Evolutionary conservation across 2,113 vertebrate genomes (phyloP), one percentile per base, ranked within the genome.

Genomic region (Pagrus major): DNA sequence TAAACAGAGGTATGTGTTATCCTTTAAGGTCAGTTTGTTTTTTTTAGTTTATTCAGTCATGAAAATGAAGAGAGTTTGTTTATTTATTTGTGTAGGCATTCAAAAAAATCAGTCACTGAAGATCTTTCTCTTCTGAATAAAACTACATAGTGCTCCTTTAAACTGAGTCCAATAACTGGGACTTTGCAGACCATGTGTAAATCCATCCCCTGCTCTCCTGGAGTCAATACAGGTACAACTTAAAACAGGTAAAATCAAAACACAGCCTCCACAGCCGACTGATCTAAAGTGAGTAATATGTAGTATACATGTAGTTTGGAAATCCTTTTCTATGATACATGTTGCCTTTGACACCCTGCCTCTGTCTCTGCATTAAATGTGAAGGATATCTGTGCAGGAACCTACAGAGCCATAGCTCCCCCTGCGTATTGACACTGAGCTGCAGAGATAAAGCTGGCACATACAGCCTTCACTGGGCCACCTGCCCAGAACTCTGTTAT

Each of bases 371-470:
- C 35, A 9, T 61, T 69, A 29, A 61, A 70, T 27, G 18, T 63
- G 37, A 52, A 41, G 3, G 59, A 66, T 29, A 70, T 65, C 49
- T 70, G 68, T 61, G 55, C 76, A 78, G 21, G 63, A 72, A 67
- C 51, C 74, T 66, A 78, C 15, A 78, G 76, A 76, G 76, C 47
- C 68, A 72, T 49, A 80, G 47, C 71, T 71, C 69, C 70, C 71
- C 61, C 58, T 67, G 77, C 78, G 59, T 70, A 75, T 64, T 66
- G 29, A 67, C 69, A 55, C 54, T 29, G 4, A 15, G 56, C 56
- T 74, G 71, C 59, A 76, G 54, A 76, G 71, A 52, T 18, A 78
- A 70, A 64, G 41, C 70, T 90, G 84, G 66, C 72, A 35, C 39
- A 59, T 23, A 20, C 33, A 56, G 55, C 52, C 61, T 55, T 46